Conservation (phyloP, 2,797 vertebrate species). For the Bucorvus abyssinicus region DNA sequence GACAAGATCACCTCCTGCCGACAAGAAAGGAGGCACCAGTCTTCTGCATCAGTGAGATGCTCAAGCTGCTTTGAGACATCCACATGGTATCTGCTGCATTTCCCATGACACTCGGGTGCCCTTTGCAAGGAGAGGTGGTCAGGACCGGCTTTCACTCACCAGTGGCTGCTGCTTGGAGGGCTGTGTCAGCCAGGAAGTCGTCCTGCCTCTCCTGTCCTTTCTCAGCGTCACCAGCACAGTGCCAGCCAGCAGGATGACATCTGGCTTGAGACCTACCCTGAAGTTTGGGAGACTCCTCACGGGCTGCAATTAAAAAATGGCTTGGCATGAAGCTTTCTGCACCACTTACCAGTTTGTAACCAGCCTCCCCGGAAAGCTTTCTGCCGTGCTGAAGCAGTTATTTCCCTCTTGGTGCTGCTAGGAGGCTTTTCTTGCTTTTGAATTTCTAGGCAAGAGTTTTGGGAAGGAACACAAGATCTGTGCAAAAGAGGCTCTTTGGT, state of each 20-base stretch:
- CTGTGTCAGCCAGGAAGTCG: rapidly evolving
- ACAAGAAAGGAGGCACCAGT: neutral
- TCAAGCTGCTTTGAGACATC: neutral
- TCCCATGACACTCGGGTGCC: neutral
- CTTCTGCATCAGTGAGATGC: neutral
- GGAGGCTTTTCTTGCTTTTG: neutral
- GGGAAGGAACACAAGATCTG: rapidly evolving
- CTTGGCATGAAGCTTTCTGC: neutral
- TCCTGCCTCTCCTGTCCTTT: neutral
- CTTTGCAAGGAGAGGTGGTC: neutral
- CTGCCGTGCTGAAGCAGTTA: neutral
- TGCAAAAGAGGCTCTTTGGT: neutral
- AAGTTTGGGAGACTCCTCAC: neutral
- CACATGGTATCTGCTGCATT: neutral
- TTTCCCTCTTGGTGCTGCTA: neutral
- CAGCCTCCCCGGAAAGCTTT: neutral
- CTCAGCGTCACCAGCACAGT: neutral
- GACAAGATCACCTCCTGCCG: neutral
- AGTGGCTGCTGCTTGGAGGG: neutral
- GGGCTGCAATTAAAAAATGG: neutral
- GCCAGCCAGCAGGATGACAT: rapidly evolving
- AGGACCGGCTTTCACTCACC: neutral
- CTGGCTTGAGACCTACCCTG: neutral
- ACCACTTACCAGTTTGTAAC: neutral
- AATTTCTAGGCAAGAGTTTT: neutral